These are phyloP conservation scores for Mamestra brassicae DNA, from an alignment of 2,888 invertebrate species.

Conservation along the genomic window DNA sequence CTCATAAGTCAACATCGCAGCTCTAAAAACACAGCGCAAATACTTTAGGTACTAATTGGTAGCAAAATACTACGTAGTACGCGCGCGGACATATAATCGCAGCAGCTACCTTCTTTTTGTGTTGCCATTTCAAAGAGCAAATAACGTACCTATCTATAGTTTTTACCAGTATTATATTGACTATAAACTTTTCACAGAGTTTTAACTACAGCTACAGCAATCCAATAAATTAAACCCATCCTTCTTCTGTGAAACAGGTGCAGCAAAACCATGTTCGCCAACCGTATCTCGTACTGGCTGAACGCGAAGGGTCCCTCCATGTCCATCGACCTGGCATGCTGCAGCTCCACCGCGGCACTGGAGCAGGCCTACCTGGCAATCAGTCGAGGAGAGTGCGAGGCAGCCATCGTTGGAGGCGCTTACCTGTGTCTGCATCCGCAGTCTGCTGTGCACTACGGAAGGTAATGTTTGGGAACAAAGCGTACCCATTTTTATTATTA, in stretches of 20 bases:
- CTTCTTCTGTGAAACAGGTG: slow-evolving; percentile 59
- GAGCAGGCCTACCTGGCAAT: slow-evolving; percentile 78
- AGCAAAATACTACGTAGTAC: no score
- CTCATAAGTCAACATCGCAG: no score
- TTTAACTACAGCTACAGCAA: no score
- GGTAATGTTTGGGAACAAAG: slow-evolving; percentile 62
- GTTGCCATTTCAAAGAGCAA: no score
- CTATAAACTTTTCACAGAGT: no score
- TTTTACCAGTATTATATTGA: no score
- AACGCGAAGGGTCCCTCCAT: slow-evolving; percentile 77
- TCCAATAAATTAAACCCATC: not conserved
- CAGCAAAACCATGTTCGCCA: slow-evolving; percentile 76
- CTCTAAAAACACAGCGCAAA: no score
- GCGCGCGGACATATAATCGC: no score
- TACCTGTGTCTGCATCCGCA: slow-evolving; percentile 91
- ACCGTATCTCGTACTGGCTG: slow-evolving; percentile 78
- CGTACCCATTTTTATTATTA: no score
- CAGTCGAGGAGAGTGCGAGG: slow-evolving; percentile 77
- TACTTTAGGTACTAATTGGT: no score
- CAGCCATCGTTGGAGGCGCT: slow-evolving; percentile 92
- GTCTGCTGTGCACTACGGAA: slow-evolving; percentile 75
- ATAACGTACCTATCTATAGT: no score
- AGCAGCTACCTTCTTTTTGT: no score
- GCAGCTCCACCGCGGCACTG: slow-evolving; percentile 77
- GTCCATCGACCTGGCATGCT: slow-evolving; percentile 75